A percentile compares a stretch with the other conserved stretches of the same genome.
Evolutionary conservation across 2,113 vertebrate species (phyloP).

Genomic region (Solea senegalensis): DNA sequence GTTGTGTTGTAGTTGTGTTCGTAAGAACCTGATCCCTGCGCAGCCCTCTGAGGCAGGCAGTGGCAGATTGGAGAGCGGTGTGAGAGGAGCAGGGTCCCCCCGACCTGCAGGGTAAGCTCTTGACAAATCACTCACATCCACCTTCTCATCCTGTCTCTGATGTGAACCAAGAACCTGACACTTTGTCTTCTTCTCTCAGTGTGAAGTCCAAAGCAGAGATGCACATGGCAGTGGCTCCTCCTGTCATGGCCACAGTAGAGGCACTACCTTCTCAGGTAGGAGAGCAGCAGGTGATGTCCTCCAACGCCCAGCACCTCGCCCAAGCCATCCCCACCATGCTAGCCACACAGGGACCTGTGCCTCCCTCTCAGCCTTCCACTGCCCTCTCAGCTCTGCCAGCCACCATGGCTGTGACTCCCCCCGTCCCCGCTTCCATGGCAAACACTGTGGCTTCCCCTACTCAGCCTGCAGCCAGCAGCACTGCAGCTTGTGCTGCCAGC

Average conservation of each 20-base stretch:
- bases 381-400: slow-evolving; percentile 87
- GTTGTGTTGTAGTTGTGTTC: slow-evolving; percentile 86
- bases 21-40: slow-evolving; percentile 93
- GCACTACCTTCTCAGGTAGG: slow-evolving; percentile 85
- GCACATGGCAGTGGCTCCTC: slow-evolving; percentile 90
- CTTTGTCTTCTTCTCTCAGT: slow-evolving; percentile 66
- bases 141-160: neutral
- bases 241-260: slow-evolving; percentile 90
- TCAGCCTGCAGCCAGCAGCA: slow-evolving; percentile 85
- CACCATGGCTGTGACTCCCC: slow-evolving; percentile 83
- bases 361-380: slow-evolving; percentile 87
- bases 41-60: slow-evolving; percentile 86
- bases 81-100: slow-evolving; percentile 91
- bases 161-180: neutral
- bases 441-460: slow-evolving; percentile 87
- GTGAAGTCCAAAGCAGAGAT: slow-evolving; percentile 94
- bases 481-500: slow-evolving; percentile 85
- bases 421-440: slow-evolving; percentile 84
- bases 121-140: neutral
- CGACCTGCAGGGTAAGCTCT: slow-evolving; percentile 90
- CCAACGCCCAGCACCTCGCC: slow-evolving; percentile 87
- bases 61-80: slow-evolving; percentile 85
- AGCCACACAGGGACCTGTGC: slow-evolving; percentile 85
- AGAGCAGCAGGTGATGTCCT: slow-evolving; percentile 87
- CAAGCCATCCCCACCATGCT: slow-evolving; percentile 90